Percentiles rank a stretch among this genome's conserved stretches.
Conservation (phyloP, 2,888 invertebrate genomes). For the Trissoscelio sp. region DNA sequence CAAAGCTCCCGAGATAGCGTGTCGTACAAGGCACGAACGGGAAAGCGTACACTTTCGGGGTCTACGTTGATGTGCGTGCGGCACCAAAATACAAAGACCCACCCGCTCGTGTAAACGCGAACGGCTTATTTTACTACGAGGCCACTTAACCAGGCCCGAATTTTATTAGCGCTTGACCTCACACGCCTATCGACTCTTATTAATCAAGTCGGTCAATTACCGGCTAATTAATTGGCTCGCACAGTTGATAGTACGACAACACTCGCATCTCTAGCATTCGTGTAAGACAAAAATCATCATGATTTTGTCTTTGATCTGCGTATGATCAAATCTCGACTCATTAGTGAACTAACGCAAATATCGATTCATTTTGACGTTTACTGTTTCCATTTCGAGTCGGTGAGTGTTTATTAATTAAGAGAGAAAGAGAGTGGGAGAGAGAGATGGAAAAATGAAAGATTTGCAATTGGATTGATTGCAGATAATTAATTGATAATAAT, state of each 20-base stretch:
- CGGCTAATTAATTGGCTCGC: constrained; percentile 51
- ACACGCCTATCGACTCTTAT: constrained; percentile 24
- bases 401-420: neutral
- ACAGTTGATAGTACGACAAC: neutral
- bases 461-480: too few species aligned
- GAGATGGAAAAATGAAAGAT: too few species aligned
- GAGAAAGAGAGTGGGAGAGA: too few species aligned
- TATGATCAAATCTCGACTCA: constrained; percentile 3
- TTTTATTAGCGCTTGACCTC: constrained; percentile 37
- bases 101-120: too few species aligned
- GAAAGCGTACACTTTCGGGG: neutral
- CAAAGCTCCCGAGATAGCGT: neutral
- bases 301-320: constrained; percentile 5
- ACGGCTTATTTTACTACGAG: neutral
- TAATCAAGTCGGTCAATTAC: constrained; percentile 51
- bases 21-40: neutral
- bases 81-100: too few species aligned
- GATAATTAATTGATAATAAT: too few species aligned
- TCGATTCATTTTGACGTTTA: neutral
- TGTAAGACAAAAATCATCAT: constrained; percentile 9
- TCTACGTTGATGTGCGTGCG: too few species aligned
- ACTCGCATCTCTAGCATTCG: neutral
- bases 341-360: neutral
- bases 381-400: too few species aligned
- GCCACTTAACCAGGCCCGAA: constrained; percentile 19